Conservation (phyloP, 2,888 invertebrate genomes). For the Cenopis cana region DNA sequence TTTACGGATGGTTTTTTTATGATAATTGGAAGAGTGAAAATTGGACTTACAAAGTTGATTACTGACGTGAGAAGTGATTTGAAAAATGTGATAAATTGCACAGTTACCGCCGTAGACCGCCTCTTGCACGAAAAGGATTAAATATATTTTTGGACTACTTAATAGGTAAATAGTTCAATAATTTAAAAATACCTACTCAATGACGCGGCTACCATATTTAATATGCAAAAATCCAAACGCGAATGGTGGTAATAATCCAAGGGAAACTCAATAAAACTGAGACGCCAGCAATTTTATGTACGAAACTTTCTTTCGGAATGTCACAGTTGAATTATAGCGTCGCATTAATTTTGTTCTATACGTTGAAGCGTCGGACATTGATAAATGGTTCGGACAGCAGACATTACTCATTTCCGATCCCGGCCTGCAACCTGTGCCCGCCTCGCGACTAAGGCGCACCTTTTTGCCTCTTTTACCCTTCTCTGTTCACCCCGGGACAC, state of each 20-base stretch:
- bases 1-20: conserved; percentile 47
- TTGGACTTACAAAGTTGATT: conserved; percentile 48
- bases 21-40: conserved; percentile 50
- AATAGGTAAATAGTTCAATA: conserved; percentile 40
- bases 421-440: conserved; percentile 63
- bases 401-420: conserved; percentile 79
- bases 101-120: conserved; percentile 47
- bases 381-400: conserved; percentile 77
- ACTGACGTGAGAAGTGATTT: conserved; percentile 52
- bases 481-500: conserved; percentile 55
- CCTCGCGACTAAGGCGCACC: conserved; percentile 62
- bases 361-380: conserved; percentile 69
- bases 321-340: conserved; percentile 44
- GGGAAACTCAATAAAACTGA: conserved; percentile 13
- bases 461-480: conserved; percentile 47
- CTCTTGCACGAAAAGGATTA: conserved; percentile 44
- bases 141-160: conserved; percentile 1
- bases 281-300: conserved; percentile 25
- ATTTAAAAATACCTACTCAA: not conserved
- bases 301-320: conserved; percentile 36
- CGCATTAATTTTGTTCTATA: conserved; percentile 44
- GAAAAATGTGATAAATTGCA: conserved; percentile 48
- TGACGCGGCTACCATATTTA: not conserved
- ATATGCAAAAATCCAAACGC: conserved; percentile 1
- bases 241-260: not conserved